Evolutionary conservation across 2,113 vertebrate species (phyloP).

Genomic region (Physeter macrocephalus): DNA sequence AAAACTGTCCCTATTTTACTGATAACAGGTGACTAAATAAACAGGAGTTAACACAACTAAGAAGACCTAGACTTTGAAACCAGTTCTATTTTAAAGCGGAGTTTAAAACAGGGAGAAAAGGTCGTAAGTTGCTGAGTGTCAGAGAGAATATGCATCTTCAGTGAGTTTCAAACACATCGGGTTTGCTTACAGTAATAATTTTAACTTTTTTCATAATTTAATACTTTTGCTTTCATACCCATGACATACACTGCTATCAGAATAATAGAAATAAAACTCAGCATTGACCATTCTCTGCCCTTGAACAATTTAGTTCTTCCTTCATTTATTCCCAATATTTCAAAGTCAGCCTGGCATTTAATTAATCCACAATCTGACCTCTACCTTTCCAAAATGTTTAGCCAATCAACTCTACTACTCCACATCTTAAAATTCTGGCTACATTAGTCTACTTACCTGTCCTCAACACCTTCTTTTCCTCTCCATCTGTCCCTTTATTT

Average conservation of each 20-base stretch:
- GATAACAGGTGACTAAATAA: neutral
- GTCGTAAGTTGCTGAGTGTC: neutral
- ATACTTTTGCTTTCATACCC: neutral
- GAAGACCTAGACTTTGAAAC: neutral
- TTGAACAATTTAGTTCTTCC: neutral
- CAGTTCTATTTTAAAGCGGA: neutral
- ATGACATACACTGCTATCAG: neutral
- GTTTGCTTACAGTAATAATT: neutral
- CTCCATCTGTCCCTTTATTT: neutral
- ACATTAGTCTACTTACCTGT: neutral
- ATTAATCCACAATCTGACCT: neutral
- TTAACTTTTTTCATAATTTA: neutral
- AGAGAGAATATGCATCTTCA: neutral
- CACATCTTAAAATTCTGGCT: neutral
- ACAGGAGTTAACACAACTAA: neutral
- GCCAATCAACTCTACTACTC: neutral
- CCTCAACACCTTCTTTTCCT: neutral
- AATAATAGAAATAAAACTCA: neutral
- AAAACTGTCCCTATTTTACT: neutral
- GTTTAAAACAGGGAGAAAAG: neutral
- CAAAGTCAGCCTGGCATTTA: neutral
- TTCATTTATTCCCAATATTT: neutral
- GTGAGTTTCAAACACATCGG: neutral
- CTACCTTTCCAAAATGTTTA: neutral
- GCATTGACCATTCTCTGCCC: neutral